Base-by-base conservation (phyloP, 2,888 invertebrate species). In the Carterocephalus palaemon region DNA sequence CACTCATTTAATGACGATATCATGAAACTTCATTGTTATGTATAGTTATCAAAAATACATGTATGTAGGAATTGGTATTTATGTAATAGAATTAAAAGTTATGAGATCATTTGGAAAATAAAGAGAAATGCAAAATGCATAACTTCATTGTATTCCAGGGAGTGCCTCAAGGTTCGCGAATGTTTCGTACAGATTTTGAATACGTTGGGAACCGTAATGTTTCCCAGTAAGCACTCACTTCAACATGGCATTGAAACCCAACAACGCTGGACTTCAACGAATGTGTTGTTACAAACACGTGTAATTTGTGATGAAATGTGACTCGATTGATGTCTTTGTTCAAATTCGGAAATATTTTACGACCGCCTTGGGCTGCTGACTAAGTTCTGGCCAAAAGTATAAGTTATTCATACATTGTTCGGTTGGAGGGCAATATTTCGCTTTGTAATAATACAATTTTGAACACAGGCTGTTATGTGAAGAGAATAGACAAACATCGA, bases 291-390 rank as follows among this genome's bases (percentile, higher is more conserved):
- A 69, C 65, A 67, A 74, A 71, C 74, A 72, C 49, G 67, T 76
- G 80, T 74, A 76, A 83, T 84, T 84, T 80, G 74, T 71, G 75
- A 74, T 81, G 80, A 84, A 81, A 83, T 84, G 84, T 82, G 80
- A 70, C 70, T 72, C 78, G 64, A 73, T 81, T 82, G 80, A 85
- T 85, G 84, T 83, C 84, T 84, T 82, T 82, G 83, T 85, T 82
- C 76, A 66, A 55, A 65, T 71, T 72, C 60, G 60, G 57, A 54
- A 65, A 64, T 64, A 57, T 74, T 76, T 82, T 81, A 82, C 66
- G 68, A 59, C 58, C 59, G 71, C 72, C 70, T 60, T 69, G 68
- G 68, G 73, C 73, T 78, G 73, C 76, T 78, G 75, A 74, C 71
- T 77, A 70, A 77, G 70, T 58, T 28, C 9, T 24, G 23, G 20